Evolutionary conservation across 2,797 vertebrate genomes (phyloP).

Genomic region (Parambassis ranga): DNA sequence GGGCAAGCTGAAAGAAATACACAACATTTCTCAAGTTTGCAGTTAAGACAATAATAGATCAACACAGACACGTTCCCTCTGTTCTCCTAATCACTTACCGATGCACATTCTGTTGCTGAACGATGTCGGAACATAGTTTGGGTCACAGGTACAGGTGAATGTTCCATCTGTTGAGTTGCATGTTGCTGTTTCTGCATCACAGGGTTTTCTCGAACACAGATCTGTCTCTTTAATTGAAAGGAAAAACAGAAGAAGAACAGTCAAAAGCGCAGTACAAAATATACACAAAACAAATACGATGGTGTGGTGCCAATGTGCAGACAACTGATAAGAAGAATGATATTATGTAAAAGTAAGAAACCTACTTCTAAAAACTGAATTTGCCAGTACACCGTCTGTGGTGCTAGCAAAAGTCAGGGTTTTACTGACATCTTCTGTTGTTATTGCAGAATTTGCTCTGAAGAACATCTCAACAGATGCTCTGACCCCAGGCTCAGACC

Average conservation of each 20-base stretch:
- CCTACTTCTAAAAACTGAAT: accelerated
- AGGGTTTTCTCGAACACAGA: neutral
- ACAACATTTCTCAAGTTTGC: no score
- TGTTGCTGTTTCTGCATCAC: accelerated
- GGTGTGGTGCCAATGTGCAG: no score
- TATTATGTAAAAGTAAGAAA: no score
- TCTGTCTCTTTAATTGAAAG: accelerated
- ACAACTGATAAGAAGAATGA: no score
- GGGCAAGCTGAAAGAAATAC: conserved; percentile 64
- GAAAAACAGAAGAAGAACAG: neutral
- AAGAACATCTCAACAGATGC: conserved; percentile 58
- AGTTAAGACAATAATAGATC: neutral
- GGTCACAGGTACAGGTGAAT: accelerated
- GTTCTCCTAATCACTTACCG: conserved; percentile 47
- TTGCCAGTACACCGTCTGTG: accelerated
- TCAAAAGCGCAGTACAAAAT: neutral
- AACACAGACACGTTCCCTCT: neutral
- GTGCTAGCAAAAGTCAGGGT: accelerated
- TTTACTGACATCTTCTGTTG: accelerated
- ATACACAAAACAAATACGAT: no score
- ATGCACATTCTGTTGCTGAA: conserved; percentile 20
- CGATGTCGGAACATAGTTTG: accelerated
- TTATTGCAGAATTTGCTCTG: accelerated
- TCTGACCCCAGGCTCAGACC: accelerated
- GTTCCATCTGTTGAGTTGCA: accelerated